Evolutionary conservation across 2,113 vertebrate species (phyloP).

Genomic region (Oenanthe melanoleuca): DNA sequence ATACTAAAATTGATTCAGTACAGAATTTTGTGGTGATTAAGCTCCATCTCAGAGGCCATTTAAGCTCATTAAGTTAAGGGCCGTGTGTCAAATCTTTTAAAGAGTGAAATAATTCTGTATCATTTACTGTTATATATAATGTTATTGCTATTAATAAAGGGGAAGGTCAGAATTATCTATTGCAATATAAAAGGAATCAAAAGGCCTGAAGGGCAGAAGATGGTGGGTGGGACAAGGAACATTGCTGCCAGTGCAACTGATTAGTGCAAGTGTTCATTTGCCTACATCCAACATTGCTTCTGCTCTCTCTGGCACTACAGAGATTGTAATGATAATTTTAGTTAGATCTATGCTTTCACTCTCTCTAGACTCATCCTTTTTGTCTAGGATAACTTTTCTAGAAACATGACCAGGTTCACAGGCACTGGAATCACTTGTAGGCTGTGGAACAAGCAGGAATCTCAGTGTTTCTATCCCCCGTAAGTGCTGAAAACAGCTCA

Average conservation of each 20-base stretch:
- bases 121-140: not conserved
- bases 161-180: not conserved
- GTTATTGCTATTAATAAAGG: not conserved
- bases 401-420: not conserved
- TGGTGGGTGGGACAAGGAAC: not conserved
- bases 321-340: not conserved
- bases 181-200: not conserved
- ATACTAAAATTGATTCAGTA: not conserved
- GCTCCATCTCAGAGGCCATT: not conserved
- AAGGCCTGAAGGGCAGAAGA: not conserved
- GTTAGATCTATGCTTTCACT: not conserved
- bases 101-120: not conserved
- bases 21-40: not conserved
- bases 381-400: not conserved
- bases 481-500: accelerated
- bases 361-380: not conserved
- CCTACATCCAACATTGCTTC: not conserved
- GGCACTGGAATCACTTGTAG: accelerated
- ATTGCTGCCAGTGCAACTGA: not conserved
- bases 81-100: not conserved
- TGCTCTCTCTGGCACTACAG: not conserved
- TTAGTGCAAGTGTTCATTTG: not conserved
- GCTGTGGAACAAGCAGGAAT: accelerated
- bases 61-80: not conserved
- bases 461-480: accelerated